These are phyloP conservation scores for Euphysa ruthae DNA, from an alignment of 30 jellyfish, hydroid and myxozoan species.

Conservation along the genomic window DNA sequence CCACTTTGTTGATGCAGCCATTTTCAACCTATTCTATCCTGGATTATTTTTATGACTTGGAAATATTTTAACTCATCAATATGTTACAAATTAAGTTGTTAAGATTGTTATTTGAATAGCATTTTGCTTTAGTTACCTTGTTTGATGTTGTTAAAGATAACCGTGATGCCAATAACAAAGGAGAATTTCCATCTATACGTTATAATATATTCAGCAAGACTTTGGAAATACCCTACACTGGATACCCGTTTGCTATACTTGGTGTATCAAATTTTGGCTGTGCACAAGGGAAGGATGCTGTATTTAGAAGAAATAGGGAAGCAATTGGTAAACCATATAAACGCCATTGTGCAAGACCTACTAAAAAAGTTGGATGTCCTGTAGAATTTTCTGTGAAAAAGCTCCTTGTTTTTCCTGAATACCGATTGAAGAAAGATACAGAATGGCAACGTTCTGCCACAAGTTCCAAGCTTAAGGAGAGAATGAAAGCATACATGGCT, in stretches of 20 bases:
- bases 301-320: not conserved
- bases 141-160: slow-evolving; percentile 4
- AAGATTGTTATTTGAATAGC: too few relatives aligned
- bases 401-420: slow-evolving; percentile 15
- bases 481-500: not conserved
- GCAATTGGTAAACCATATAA: not conserved
- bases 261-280: slow-evolving; percentile 18
- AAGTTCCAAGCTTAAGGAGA: not conserved
- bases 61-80: too few relatives aligned
- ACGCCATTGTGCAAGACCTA: slow-evolving; percentile 17
- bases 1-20: too few relatives aligned
- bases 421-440: slow-evolving; percentile 5
- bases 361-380: slow-evolving; percentile 38
- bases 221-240: slow-evolving; percentile 12
- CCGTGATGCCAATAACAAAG: not conserved
- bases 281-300: slow-evolving; percentile 22
- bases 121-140: slow-evolving; percentile 12
- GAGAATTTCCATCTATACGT: slow-evolving; percentile 24
- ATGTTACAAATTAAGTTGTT: too few relatives aligned
- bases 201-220: slow-evolving; percentile 9
- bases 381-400: not conserved
- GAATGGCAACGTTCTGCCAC: slow-evolving; percentile 10
- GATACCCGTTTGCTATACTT: slow-evolving; percentile 17
- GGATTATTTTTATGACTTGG: too few relatives aligned
- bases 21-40: too few relatives aligned